phyloP scores from a whole-genome alignment of 2,113 vertebrate genomes.

The Mirounga angustirostris region DNA sequence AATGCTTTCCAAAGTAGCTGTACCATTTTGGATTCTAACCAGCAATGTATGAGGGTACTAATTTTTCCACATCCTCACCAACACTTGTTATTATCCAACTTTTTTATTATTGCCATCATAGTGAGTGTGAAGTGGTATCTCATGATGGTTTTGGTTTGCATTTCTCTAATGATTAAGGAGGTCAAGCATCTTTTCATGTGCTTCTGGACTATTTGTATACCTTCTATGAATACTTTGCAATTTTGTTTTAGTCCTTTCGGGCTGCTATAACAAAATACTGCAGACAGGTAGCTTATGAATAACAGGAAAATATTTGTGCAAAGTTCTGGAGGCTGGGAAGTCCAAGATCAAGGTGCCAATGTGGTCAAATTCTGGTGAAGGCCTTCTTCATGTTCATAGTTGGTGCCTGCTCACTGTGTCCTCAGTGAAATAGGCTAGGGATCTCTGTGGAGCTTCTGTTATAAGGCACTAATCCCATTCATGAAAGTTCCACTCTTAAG shows the following conservation, averaged over 20 bases:
- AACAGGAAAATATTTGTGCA: background rate
- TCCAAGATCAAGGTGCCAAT: background rate
- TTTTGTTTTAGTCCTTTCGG: background rate
- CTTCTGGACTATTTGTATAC: background rate
- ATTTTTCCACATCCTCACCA: background rate
- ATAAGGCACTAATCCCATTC: background rate
- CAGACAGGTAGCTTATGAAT: background rate
- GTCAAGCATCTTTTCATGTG: background rate
- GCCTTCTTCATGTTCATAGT: background rate
- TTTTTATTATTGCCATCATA: background rate
- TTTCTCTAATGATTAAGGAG: background rate
- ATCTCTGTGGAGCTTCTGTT: background rate
- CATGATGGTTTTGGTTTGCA: background rate
- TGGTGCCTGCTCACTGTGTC: background rate
- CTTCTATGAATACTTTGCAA: background rate
- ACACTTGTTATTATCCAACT: background rate
- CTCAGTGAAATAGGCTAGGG: background rate
- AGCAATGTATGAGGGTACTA: background rate
- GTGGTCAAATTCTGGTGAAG: background rate
- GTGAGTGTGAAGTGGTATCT: background rate
- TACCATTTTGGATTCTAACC: background rate
- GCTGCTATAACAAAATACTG: background rate
- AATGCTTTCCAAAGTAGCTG: background rate
- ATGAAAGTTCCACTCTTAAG: background rate
- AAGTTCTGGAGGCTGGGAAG: background rate